These are phyloP conservation scores for Caenorhabditis inopinata DNA, from an alignment of 1,140 invertebrate species.

Conservation along the genomic window DNA sequence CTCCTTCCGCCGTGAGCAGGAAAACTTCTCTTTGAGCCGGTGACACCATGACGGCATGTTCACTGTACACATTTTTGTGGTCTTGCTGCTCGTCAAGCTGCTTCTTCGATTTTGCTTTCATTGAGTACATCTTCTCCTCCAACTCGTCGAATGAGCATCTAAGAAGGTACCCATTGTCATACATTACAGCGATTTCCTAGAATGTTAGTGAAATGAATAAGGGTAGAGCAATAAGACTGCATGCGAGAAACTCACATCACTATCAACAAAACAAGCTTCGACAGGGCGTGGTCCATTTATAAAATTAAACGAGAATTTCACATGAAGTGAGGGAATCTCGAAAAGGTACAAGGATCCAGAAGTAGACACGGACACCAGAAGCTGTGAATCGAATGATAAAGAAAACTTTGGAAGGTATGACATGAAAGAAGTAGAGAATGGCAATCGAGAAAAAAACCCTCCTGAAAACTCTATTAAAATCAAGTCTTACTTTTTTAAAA, in stretches of 20 bases:
- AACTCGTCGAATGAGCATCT: not conserved
- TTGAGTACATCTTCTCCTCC: not conserved
- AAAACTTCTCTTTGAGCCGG: slow-evolving; percentile 1
- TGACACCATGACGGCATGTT: not conserved
- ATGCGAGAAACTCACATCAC: not conserved
- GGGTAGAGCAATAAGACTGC: no score
- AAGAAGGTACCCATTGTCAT: slow-evolving; percentile 8
- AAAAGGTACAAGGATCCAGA: slow-evolving; percentile 5
- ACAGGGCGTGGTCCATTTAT: slow-evolving; percentile 7
- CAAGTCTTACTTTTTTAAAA: not conserved
- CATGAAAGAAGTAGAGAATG: slow-evolving; percentile 12
- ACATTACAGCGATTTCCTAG: slow-evolving; percentile 27
- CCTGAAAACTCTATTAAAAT: not conserved
- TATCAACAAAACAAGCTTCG: slow-evolving; percentile 33
- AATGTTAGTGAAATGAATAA: not conserved
- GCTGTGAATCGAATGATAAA: not conserved
- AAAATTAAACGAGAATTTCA: not conserved
- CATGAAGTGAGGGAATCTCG: not conserved
- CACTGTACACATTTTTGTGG: not conserved
- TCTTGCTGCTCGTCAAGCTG: not conserved
- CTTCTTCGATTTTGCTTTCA: slow-evolving; percentile 32
- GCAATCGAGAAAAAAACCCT: not conserved
- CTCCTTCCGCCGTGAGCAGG: not conserved
- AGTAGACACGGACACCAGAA: not conserved
- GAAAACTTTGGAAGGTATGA: not conserved